Base-by-base conservation (phyloP, 2,888 invertebrate species). In the Teleogryllus oceanicus region DNA sequence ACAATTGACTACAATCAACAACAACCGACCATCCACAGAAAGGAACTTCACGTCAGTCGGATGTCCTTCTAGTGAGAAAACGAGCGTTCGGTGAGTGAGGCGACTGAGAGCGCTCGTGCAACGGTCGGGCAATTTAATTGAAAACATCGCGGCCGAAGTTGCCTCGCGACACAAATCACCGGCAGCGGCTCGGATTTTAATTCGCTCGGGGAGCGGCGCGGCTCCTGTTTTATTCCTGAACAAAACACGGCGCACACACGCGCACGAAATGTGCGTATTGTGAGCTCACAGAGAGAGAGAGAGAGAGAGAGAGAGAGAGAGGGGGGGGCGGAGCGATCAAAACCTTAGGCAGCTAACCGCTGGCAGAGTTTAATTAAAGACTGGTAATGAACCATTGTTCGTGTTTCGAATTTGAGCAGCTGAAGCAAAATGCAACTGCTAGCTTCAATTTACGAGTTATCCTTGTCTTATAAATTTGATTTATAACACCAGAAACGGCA, bases 311-410 rank as follows among this genome's bases (percentile, higher is more conserved):
- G 12, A 2, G 62, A 12, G 62, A 62, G 18, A 4, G 62, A 62
- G 62, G 2, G 13, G 3, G 10, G 62, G 62, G 62, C 3, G 18
- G 18, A 62, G 62, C 62, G 62, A 62, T 62, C 62, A 62, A 62
- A 62, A 62, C 62, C 62, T 62, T 16, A 62, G 62, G 62, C 62
- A 62, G 16, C 62, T 13, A 62, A 62, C 13, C 24, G 24, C 24
- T 37, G 24, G 24, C 16, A 2, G 62, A 62, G 62, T 62, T 62
- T 62, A 62, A 62, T 62, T 62, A 62, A 62, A 62, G 62, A 62
- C 62, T 62, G 24, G 62, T 62, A 62, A 62, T 62, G 62, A 62
- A 62, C 62, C 62, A 62, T 62, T 62, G 62, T 62, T 62, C 62
- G 16, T 18, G 62, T 62, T 62, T 62, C 62, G 62, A 62, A 62